Percentiles rank a stretch among this genome's conserved stretches.
Conservation (phyloP, 2,888 invertebrate genomes). For the Drosophila paracracens region DNA sequence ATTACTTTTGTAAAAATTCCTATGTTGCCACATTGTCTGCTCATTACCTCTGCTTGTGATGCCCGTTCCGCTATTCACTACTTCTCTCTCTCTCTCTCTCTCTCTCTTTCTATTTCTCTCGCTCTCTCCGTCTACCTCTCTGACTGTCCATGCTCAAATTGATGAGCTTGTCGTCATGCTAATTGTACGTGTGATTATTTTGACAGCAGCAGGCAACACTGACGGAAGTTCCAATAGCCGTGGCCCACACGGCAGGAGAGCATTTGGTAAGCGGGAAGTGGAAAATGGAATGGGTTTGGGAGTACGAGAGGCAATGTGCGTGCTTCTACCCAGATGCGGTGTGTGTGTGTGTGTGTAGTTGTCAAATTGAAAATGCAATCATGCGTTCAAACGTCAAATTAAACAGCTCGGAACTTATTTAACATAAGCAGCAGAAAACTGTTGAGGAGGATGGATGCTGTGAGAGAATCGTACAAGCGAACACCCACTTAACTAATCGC, state of each 20-base stretch:
- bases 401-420: conserved; percentile 81
- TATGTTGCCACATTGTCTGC: conserved; percentile 23
- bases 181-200: conserved; percentile 83
- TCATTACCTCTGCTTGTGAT: conserved; percentile 23
- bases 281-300: background rate
- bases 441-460: conserved; percentile 26
- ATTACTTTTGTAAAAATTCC: background rate
- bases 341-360: conserved; percentile 32
- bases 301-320: conserved; percentile 35
- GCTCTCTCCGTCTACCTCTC: background rate
- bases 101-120: background rate
- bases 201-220: conserved; percentile 64
- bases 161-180: conserved; percentile 79
- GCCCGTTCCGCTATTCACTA: background rate
- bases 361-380: conserved; percentile 82
- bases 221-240: conserved; percentile 48
- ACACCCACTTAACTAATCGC: conserved; percentile 83
- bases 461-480: conserved; percentile 50
- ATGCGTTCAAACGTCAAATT: conserved; percentile 82
- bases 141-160: conserved; percentile 61
- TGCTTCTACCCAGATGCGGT: conserved; percentile 23
- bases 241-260: conserved; percentile 37
- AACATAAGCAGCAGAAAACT: conserved; percentile 56
- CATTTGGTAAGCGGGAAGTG: background rate
- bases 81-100: background rate